Percentiles rank a stretch among this genome's conserved stretches.
Conservation (phyloP, 2,888 invertebrate species). For the Drosophila nigritarsus region DNA sequence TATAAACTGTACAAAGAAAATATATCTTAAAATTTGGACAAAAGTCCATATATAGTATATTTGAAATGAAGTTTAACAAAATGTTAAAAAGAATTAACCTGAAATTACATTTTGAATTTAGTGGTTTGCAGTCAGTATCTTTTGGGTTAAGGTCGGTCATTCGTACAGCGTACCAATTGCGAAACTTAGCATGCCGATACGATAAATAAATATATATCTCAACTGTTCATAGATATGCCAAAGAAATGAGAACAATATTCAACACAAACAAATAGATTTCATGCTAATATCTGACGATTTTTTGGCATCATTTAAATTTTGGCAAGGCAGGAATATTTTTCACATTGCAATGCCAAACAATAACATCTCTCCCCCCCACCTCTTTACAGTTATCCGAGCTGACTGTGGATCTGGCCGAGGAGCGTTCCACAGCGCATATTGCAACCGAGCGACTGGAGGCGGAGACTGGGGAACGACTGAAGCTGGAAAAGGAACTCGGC, state of each 20-base stretch:
- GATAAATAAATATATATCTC: slow-evolving; percentile 38
- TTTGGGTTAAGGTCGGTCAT: slow-evolving; percentile 43
- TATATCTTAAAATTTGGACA: background rate
- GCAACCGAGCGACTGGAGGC: slow-evolving; percentile 96
- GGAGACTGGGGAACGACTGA: slow-evolving; percentile 93
- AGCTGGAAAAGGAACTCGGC: slow-evolving; percentile 93
- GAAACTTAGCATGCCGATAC: slow-evolving; percentile 41
- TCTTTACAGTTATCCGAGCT: slow-evolving; percentile 93
- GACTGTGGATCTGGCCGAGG: slow-evolving; percentile 96
- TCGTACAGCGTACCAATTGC: slow-evolving; percentile 4
- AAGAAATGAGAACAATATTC: slow-evolving; percentile 31
- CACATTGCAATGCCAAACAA: slow-evolving; percentile 3
- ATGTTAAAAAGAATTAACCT: background rate
- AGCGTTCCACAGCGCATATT: slow-evolving; percentile 94
- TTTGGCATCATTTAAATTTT: background rate
- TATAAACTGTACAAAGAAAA: background rate
- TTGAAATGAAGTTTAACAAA: background rate
- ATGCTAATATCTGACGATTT: slow-evolving; percentile 4
- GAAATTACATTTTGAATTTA: background rate
- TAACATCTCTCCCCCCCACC: background rate
- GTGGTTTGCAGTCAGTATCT: background rate
- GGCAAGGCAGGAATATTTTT: background rate
- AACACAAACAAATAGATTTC: slow-evolving; percentile 15
- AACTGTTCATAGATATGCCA: slow-evolving; percentile 50
- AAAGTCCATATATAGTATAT: background rate